phyloP scores from a whole-genome alignment of 2,888 invertebrate genomes.

The Anthrax anthrax region DNA sequence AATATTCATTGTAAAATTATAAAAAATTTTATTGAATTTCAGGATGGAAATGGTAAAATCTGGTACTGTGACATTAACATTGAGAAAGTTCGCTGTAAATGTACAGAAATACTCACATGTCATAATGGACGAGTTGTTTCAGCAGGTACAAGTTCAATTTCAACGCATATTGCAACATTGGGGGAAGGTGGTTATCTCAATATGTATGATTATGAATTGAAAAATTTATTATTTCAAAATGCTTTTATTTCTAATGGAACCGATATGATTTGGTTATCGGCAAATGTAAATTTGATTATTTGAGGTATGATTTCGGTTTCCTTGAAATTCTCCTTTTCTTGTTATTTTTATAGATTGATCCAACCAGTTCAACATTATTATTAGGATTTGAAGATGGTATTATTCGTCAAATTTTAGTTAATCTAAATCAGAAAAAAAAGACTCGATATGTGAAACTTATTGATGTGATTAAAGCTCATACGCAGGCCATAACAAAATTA shows the following conservation, averaged over 20 bases:
- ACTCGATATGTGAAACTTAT: constrained; percentile 16
- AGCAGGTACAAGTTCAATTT: constrained; percentile 52
- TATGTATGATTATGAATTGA: constrained; percentile 51
- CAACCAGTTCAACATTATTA: constrained; percentile 47
- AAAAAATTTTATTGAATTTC: neutral
- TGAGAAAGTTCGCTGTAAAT: constrained; percentile 32
- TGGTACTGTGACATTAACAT: constrained; percentile 56
- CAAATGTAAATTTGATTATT: constrained; percentile 35
- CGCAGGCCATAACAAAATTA: constrained; percentile 44
- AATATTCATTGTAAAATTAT: constrained; percentile 13
- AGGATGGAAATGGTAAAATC: constrained; percentile 79
- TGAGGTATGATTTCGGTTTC: too few relatives aligned
- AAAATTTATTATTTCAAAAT: constrained; percentile 44
- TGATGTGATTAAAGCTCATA: constrained; percentile 52
- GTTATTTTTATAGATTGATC: constrained; percentile 38
- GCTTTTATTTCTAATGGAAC: constrained; percentile 43
- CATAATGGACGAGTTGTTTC: constrained; percentile 64
- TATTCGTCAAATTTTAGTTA: constrained; percentile 39
- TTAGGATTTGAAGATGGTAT: constrained; percentile 60
- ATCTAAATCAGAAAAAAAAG: constrained; percentile 13
- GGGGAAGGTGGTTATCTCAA: constrained; percentile 60
- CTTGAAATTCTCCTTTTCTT: neutral
- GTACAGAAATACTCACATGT: constrained; percentile 43
- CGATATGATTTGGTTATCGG: constrained; percentile 55
- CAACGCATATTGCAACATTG: constrained; percentile 53